Conservation (phyloP, 1,140 invertebrate genomes). For the Drosophila insularis region DNA sequence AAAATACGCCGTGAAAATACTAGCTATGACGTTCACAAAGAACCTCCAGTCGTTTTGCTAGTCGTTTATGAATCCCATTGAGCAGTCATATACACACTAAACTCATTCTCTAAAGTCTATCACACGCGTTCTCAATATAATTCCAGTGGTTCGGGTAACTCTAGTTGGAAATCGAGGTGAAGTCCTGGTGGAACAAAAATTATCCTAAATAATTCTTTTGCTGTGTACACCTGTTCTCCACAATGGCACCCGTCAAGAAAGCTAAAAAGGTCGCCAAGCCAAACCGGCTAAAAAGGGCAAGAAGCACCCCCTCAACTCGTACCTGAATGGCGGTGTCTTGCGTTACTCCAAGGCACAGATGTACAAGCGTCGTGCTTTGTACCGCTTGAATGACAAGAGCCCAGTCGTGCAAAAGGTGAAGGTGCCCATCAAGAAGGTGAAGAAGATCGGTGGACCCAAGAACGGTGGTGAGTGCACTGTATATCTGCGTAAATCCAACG, state of each 20-base stretch:
- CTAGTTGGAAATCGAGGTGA: too few relatives aligned
- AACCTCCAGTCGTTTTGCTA: too few relatives aligned
- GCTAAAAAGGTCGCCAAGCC: conserved; percentile 80
- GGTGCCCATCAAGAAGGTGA: conserved; percentile 89
- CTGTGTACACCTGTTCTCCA: conserved; percentile 82
- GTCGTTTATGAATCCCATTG: too few relatives aligned
- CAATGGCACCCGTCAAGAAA: conserved; percentile 82
- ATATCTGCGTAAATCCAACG: conserved; percentile 88
- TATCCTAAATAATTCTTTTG: conserved; percentile 80
- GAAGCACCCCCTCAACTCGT: conserved; percentile 77
- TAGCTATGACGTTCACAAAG: too few relatives aligned
- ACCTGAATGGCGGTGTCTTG: conserved; percentile 77
- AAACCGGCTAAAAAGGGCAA: conserved; percentile 78
- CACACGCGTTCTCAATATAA: too few relatives aligned
- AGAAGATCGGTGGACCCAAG: conserved; percentile 96
- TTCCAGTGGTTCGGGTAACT: too few relatives aligned
- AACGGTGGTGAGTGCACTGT: conserved; percentile 96
- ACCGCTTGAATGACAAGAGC: conserved; percentile 76
- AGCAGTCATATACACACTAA: too few relatives aligned
- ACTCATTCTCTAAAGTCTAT: too few relatives aligned
- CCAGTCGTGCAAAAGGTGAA: conserved; percentile 83
- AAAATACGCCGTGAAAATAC: too few relatives aligned
- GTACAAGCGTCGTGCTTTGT: conserved; percentile 81
- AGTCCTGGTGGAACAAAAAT: too few relatives aligned
- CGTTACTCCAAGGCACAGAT: conserved; percentile 82